phyloP scores from a whole-genome alignment of 2,888 invertebrate species.

The Euzetes globulus region DNA sequence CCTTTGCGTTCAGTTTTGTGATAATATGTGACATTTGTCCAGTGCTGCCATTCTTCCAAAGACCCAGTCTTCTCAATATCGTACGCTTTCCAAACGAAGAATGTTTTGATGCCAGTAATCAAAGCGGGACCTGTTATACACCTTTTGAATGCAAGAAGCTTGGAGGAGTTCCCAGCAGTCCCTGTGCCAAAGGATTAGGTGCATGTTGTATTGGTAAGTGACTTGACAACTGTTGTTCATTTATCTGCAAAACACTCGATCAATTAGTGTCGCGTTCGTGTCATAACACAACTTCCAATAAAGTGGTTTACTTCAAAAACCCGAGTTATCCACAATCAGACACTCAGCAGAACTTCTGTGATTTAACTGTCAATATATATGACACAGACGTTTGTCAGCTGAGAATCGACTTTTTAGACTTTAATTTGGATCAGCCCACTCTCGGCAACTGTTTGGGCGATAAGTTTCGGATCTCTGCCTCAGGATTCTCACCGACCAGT shows the following conservation, averaged over 20 bases:
- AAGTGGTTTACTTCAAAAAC: constrained; percentile 39
- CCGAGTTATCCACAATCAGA: constrained; percentile 37
- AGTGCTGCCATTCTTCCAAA: constrained; percentile 31
- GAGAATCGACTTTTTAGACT: constrained; percentile 37
- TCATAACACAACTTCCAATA: constrained; percentile 37
- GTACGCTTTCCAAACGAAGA: constrained; percentile 39
- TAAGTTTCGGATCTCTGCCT: constrained; percentile 34
- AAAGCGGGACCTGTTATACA: constrained; percentile 39
- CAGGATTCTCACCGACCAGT: constrained; percentile 33
- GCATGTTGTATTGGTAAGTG: constrained; percentile 39
- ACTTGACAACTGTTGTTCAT: not conserved
- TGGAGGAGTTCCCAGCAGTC: constrained; percentile 36
- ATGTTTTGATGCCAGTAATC: constrained; percentile 38
- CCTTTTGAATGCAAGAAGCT: constrained; percentile 37
- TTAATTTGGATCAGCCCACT: constrained; percentile 37
- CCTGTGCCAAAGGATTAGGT: constrained; percentile 38
- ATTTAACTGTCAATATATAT: constrained; percentile 36
- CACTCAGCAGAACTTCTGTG: constrained; percentile 37
- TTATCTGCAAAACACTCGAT: not conserved
- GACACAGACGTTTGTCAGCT: constrained; percentile 38
- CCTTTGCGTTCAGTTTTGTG: not conserved
- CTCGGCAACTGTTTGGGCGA: constrained; percentile 37
- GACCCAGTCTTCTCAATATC: constrained; percentile 37
- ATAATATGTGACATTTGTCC: not conserved
- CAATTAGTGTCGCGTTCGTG: constrained; percentile 36